A percentile compares a stretch with the other conserved stretches of the same genome.
Conservation (phyloP, 1,140 invertebrate genomes). For the Panulirus ornatus region DNA sequence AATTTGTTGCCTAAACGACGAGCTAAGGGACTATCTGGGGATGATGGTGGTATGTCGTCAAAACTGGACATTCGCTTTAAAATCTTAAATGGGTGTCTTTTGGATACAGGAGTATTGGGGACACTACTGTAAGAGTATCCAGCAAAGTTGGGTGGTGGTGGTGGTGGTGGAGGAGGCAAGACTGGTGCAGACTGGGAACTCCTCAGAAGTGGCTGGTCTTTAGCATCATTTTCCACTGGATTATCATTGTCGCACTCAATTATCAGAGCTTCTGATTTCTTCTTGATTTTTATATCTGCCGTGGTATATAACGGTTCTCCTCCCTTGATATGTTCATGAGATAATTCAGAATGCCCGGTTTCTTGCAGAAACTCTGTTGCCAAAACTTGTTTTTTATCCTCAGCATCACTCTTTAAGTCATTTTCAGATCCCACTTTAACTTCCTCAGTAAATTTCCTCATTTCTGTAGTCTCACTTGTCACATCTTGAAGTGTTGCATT, state of each 20-base stretch:
- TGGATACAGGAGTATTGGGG: constrained; percentile 49
- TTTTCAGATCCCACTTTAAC: not conserved
- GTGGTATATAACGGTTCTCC: not conserved
- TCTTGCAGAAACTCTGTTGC: not conserved
- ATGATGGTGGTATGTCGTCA: constrained; percentile 72
- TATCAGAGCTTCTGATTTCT: not conserved
- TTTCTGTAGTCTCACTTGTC: not conserved
- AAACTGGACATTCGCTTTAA: constrained; percentile 70
- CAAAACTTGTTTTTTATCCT: not conserved
- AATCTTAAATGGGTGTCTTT: constrained; percentile 54
- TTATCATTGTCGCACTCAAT: not conserved
- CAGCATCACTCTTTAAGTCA: not conserved
- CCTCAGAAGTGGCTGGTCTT: not conserved
- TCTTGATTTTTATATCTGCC: not conserved
- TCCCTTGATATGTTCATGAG: not conserved
- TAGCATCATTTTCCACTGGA: not conserved
- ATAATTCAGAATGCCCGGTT: not conserved
- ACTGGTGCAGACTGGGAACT: constrained; percentile 5
- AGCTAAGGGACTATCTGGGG: constrained; percentile 68
- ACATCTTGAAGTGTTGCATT: constrained; percentile 1
- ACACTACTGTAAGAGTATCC: constrained; percentile 39
- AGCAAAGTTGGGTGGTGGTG: not conserved
- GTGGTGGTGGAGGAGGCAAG: not conserved
- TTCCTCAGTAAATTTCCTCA: not conserved
- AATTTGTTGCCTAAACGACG: constrained; percentile 59